Evolutionary conservation across 2,113 vertebrate species (phyloP), one percentile per base, ranked within the genome.

Genomic region (Hemiscyllium ocellatum): DNA sequence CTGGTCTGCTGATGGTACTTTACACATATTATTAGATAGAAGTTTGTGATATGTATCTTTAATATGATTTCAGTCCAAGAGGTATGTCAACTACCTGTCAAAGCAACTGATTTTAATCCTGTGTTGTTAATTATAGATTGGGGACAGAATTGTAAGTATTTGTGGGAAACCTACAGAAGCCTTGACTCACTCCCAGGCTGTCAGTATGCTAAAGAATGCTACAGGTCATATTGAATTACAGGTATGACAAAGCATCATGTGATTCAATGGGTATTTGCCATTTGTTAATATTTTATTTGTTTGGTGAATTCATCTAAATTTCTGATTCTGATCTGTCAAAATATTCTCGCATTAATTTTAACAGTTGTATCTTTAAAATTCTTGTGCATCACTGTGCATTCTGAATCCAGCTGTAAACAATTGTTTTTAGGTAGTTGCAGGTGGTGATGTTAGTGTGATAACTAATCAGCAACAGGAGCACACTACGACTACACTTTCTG

Each of bases 101-200:
- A 15, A 91, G 56, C 52, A 70, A 47, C 37, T 33, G 52, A 52
- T 95, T 95, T 72, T 72, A 72, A 50, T 95, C 69, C 15, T 24
- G 10, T 68, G 7, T 96, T 8, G 76, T 42, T 68, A 69, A 20
- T 95, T 96, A 65, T 96, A 99, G 99, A 98, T 99, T n/a, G 99
- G 99, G 2, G 99, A 99, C 96, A 97, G 98, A 96, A 99, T 99
- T 96, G 97, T 99, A 96, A 98, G 97, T 95, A 99, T 99, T 96
- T 98, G 98, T 96, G 99, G 99, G 95, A 98, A 98, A 24, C 97
- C 98, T 4, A 98, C 99, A 0, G 98, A 99, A 96, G 98, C 98
- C 90, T 98, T 99, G 98, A 99, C 98, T 97, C 99, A 99, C 96
- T 97, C 98, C 0, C 99, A 99, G 97, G 99, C 98, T 26, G 99